Evolutionary conservation across 2,797 vertebrate genomes (phyloP).

Genomic region (Lithobates sylvaticus): DNA sequence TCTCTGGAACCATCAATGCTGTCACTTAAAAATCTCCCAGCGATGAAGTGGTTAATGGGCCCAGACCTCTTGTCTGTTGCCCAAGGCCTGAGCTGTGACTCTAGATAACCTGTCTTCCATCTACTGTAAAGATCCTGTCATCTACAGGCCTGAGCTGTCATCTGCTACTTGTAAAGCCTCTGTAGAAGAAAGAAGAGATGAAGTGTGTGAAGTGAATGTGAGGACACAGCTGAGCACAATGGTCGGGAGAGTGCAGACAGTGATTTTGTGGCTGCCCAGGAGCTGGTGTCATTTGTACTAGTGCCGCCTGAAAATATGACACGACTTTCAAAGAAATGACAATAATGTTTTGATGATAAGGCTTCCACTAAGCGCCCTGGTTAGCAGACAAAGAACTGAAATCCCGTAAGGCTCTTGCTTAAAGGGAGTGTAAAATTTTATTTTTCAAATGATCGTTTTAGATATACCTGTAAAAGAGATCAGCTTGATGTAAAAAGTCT

Average conservation of each 20-base stretch:
- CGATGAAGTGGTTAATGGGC: constrained; percentile 42
- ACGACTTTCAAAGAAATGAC: constrained; percentile 7
- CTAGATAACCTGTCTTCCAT: constrained; percentile 55
- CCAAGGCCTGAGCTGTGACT: constrained; percentile 51
- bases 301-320: background rate
- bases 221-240: constrained; percentile 33
- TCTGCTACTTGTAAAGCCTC: constrained; percentile 51
- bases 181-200: constrained; percentile 35
- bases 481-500: background rate
- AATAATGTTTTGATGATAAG: background rate
- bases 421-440: background rate
- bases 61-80: constrained; percentile 59
- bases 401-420: background rate
- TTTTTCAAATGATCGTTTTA: no score
- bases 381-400: background rate
- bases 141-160: constrained; percentile 49
- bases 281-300: constrained; percentile 2
- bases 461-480: background rate
- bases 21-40: constrained; percentile 36
- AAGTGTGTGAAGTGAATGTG: constrained; percentile 40
- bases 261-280: background rate
- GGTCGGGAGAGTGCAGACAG: background rate
- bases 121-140: constrained; percentile 53
- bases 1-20: background rate
- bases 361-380: background rate